Percentiles rank a stretch among this genome's conserved stretches.
These are phyloP conservation scores for Muricea muricata DNA, from an alignment of 92 coral and sea anemone genomes.

Conservation along the genomic window DNA sequence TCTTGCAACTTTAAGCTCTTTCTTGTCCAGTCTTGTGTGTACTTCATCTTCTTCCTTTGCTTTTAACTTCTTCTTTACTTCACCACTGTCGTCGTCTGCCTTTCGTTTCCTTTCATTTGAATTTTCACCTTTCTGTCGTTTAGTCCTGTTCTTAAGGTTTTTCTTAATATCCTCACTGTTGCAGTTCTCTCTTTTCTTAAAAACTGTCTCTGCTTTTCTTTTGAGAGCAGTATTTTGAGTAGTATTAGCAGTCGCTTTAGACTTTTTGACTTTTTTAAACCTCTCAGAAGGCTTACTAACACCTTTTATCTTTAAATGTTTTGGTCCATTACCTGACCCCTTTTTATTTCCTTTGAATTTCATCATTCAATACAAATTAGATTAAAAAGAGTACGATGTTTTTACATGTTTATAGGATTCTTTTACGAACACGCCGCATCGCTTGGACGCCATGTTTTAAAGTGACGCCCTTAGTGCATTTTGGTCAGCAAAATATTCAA, in stretches of 20 bases:
- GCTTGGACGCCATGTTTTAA: neutral
- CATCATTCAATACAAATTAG: neutral
- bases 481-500: too few species aligned
- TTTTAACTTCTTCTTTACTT: slow-evolving; percentile 6
- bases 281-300: neutral
- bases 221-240: neutral
- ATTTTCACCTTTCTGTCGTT: neutral
- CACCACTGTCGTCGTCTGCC: slow-evolving; percentile 1
- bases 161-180: neutral
- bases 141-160: too few species aligned
- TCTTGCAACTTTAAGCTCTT: slow-evolving; percentile 32
- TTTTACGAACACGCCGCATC: neutral
- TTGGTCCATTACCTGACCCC: neutral
- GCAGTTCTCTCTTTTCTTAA: neutral
- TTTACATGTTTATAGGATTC: neutral
- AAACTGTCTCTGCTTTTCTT: neutral
- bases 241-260: neutral
- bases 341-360: neutral
- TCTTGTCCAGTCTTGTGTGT: slow-evolving; percentile 50
- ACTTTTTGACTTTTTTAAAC: slow-evolving; percentile 4
- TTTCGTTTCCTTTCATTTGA: neutral
- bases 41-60: slow-evolving; percentile 31
- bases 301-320: neutral
- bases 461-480: too few species aligned
- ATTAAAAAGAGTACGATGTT: neutral